phyloP scores from a whole-genome alignment of 2,797 vertebrate species.

The Loris lydekkerianus region DNA sequence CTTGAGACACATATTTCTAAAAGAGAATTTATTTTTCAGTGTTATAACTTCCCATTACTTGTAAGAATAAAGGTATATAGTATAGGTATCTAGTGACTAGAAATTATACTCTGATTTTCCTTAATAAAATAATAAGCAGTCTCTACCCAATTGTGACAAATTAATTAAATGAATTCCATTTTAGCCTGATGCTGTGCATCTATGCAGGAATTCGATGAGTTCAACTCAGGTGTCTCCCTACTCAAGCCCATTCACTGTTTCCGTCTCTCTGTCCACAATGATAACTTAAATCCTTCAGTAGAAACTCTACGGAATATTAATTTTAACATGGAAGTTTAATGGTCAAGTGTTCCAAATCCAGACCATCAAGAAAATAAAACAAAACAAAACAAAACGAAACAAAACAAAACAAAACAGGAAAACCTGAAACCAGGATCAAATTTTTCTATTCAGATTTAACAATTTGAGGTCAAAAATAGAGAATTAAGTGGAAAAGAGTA shows the following conservation, averaged over 20 bases:
- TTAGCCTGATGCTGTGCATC: not conserved
- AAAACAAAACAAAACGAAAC: conserved; percentile 22
- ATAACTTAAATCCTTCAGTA: not conserved
- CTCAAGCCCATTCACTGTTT: not conserved
- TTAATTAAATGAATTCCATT: not conserved
- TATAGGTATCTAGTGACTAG: conserved; percentile 20
- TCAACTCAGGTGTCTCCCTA: not conserved
- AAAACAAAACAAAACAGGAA: conserved; percentile 10
- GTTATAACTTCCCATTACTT: not conserved
- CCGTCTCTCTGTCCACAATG: not conserved
- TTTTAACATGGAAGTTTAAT: conserved; percentile 17
- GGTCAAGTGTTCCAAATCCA: not conserved
- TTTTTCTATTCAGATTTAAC: not conserved
- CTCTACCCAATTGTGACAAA: not conserved
- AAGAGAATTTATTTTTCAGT: conserved; percentile 44
- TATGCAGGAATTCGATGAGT: not conserved
- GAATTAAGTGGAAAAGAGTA: not conserved
- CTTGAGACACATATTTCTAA: not conserved
- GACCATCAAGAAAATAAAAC: not conserved
- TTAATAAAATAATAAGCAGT: conserved; percentile 29
- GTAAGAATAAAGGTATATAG: not conserved
- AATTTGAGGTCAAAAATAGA: not conserved
- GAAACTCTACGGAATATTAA: not conserved
- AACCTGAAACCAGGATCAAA: not conserved
- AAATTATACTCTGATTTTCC: conserved; percentile 12